Evolutionary conservation across 2,113 vertebrate genomes (phyloP), one percentile per base, ranked within the genome.

Genomic region (Falco punctatus): DNA sequence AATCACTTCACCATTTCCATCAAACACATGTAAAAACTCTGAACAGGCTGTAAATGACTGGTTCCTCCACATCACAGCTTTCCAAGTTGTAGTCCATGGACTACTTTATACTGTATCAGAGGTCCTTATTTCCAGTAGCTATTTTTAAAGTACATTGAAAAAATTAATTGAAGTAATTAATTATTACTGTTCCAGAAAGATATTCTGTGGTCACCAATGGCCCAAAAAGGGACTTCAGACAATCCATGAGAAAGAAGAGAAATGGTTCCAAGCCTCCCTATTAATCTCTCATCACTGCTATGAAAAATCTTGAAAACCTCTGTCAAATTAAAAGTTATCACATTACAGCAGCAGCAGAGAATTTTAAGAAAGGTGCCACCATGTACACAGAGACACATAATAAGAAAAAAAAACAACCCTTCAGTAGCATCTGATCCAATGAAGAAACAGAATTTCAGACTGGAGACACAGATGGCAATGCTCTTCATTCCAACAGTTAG

Each of bases 161-260:
- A 93, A 78, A 77, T 52, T 59, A 88, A 90, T 84, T 74, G 9
- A 91, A 89, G 55, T 19, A 57, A 96, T 92, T 88, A 61, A 96
- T 96, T 92, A 92, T 72, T 79, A 89, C 82, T 80, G 79, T 84
- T 85, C 28, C 66, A 94, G 49, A 88, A 92, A 86, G 62, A 75
- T 28, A 83, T 44, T 64, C 83, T 15, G 15, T 65, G 35, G 48
- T 61, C 86, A 85, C 15, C 81, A 94, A 94, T 48, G 81, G 42
- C 24, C 49, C 38, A 71, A 91, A 84, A 92, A 46, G 27, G 21
- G 28, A 85, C 30, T 62, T 30, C 35, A 58, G 71, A 75, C 33
- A 71, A 84, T 30, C 48, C 44, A 79, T 0, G 15, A 72, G 18
- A 59, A 88, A 83, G 71, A 92, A 72, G 19, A 94, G 32, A 95